These are phyloP conservation scores for Camptogramma bilineatum DNA, from an alignment of 2,888 invertebrate genomes.

Conservation along the genomic window DNA sequence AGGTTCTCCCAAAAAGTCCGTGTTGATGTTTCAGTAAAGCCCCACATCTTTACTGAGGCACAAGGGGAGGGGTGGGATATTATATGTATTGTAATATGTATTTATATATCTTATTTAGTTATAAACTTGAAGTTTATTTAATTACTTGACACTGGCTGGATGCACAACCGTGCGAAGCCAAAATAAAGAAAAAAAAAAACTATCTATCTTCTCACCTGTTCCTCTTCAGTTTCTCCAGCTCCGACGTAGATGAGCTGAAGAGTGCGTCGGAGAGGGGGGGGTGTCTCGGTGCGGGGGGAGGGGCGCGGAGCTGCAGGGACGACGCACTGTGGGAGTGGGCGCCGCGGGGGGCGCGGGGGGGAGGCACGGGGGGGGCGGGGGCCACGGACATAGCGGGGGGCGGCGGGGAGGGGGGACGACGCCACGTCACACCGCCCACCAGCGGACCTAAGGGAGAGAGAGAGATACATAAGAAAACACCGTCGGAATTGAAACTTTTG, in stretches of 20 bases:
- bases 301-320: constrained; percentile 53
- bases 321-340: constrained; percentile 56
- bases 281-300: constrained; percentile 40
- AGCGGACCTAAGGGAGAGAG: constrained; percentile 7
- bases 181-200: no score
- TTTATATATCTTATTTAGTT: no score
- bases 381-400: constrained; percentile 25
- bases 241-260: constrained; percentile 69
- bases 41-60: no score
- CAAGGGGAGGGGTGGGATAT: no score
- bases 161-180: no score
- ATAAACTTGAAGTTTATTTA: no score
- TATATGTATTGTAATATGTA: no score
- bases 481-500: background rate
- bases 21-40: no score
- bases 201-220: constrained; percentile 61
- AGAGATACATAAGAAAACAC: background rate
- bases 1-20: no score
- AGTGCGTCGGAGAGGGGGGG: constrained; percentile 59
- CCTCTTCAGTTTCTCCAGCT: constrained; percentile 68
- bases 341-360: constrained; percentile 40
- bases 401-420: constrained; percentile 23
- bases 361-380: constrained; percentile 40
- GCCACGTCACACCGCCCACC: constrained; percentile 45
- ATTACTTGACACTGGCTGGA: no score